Conservation (phyloP, 2,888 invertebrate genomes). For the Tillus elongatus region DNA sequence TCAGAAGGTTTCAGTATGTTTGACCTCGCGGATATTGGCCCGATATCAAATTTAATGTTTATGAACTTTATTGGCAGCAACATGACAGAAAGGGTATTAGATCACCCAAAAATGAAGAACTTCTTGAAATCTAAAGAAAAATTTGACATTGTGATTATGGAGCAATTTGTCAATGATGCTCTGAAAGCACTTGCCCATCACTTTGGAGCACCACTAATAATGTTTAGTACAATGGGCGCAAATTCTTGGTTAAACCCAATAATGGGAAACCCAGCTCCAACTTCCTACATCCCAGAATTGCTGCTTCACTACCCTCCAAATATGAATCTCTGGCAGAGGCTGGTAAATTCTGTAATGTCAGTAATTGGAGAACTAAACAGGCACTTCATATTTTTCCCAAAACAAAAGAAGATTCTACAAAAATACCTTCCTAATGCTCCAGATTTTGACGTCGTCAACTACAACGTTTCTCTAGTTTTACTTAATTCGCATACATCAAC, state of each 20-base stretch:
- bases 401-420: constrained; percentile 23
- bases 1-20: too few relatives aligned
- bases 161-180: constrained; percentile 44
- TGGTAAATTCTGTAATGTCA: constrained; percentile 42
- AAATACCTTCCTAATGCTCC: constrained; percentile 27
- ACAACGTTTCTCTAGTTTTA: constrained; percentile 30
- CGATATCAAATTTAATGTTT: too few relatives aligned
- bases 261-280: constrained; percentile 43
- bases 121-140: constrained; percentile 32
- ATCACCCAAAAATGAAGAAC: constrained; percentile 21
- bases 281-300: constrained; percentile 44
- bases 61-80: neutral
- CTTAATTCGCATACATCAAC: constrained; percentile 44
- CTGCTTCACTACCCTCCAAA: constrained; percentile 37
- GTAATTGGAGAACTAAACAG: constrained; percentile 12
- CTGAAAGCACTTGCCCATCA: constrained; percentile 34
- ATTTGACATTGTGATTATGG: constrained; percentile 36
- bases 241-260: constrained; percentile 41
- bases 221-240: constrained; percentile 40
- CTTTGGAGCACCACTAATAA: constrained; percentile 33
- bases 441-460: constrained; percentile 23
- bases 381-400: constrained; percentile 15
- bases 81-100: constrained; percentile 25
- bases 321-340: constrained; percentile 46
- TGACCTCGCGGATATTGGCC: too few relatives aligned